Evolutionary conservation across 2,888 invertebrate genomes (phyloP).

Genomic region (Cheilosia soror): DNA sequence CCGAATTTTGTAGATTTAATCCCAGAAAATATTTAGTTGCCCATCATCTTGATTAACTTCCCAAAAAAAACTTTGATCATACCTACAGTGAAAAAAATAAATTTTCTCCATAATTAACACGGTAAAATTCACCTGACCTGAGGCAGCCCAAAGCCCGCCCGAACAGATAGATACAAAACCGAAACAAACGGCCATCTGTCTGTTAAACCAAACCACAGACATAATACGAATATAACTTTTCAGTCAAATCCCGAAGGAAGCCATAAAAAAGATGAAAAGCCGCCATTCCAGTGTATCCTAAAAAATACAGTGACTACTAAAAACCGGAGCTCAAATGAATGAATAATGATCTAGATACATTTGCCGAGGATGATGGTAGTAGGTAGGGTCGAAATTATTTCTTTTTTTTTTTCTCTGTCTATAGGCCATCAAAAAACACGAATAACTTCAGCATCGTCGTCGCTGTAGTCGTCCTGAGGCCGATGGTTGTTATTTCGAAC

Average conservation of each 20-base stretch:
- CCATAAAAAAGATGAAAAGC: background rate
- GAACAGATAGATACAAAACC: slow-evolving; percentile 9
- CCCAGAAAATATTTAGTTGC: background rate
- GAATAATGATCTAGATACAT: slow-evolving; percentile 68
- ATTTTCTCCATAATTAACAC: slow-evolving; percentile 43
- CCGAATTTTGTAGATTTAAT: slow-evolving; percentile 2
- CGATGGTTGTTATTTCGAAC: slow-evolving; percentile 29
- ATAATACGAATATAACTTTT: slow-evolving; percentile 33
- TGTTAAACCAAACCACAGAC: slow-evolving; percentile 54
- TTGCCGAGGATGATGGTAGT: background rate
- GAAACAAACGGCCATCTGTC: slow-evolving; percentile 32
- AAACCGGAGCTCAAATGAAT: slow-evolving; percentile 54
- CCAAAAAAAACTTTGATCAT: background rate
- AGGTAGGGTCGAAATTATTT: slow-evolving; percentile 1
- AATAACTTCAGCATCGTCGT: slow-evolving; percentile 31
- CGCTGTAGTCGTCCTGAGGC: slow-evolving; percentile 4
- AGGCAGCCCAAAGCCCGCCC: background rate
- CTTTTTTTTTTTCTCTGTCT: background rate
- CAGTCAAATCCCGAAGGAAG: slow-evolving; percentile 10
- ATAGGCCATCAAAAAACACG: slow-evolving; percentile 8
- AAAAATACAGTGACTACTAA: slow-evolving; percentile 34
- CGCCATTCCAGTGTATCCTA: background rate
- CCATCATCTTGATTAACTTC: background rate
- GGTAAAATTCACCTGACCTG: slow-evolving; percentile 53
- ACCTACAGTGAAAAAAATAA: background rate